A percentile compares a stretch with the other conserved stretches of the same genome.
These are phyloP conservation scores for Nipponia nippon DNA, from an alignment of 2,113 vertebrate species.

Conservation along the genomic window DNA sequence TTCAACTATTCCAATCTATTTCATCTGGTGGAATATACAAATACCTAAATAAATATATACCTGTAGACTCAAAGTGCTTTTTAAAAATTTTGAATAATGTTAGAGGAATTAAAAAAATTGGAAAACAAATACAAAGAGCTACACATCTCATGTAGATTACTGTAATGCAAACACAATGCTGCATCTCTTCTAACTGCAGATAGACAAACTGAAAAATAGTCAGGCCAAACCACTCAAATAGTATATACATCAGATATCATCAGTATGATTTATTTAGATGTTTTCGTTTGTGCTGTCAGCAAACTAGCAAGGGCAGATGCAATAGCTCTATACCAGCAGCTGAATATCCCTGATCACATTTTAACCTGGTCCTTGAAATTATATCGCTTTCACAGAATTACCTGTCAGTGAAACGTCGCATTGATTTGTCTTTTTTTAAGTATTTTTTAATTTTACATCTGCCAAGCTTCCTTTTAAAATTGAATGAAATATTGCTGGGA, in stretches of 20 bases:
- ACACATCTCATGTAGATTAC: background rate
- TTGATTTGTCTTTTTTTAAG: background rate
- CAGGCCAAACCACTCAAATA: background rate
- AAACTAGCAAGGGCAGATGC: constrained; percentile 54
- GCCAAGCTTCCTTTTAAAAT: constrained; percentile 41
- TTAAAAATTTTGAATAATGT: background rate
- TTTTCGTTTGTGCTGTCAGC: background rate
- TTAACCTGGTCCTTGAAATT: constrained; percentile 72
- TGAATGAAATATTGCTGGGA: constrained; percentile 46
- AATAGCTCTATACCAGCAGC: constrained; percentile 2
- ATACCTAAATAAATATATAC: background rate
- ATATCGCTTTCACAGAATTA: constrained; percentile 74
- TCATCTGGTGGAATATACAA: background rate
- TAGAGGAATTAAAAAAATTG: background rate
- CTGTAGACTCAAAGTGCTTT: background rate
- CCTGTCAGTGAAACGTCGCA: constrained; percentile 50
- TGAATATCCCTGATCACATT: constrained; percentile 70
- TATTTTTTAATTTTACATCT: constrained; percentile 54
- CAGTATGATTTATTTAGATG: background rate
- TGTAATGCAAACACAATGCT: background rate
- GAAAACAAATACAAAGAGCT: background rate
- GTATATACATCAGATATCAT: background rate
- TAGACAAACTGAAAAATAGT: background rate
- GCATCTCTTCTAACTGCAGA: background rate
- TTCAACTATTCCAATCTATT: background rate